A percentile compares a stretch with the other conserved stretches of the same genome.
Evolutionary conservation across 2,888 invertebrate genomes (phyloP).

Genomic region (Graphium colonna): DNA sequence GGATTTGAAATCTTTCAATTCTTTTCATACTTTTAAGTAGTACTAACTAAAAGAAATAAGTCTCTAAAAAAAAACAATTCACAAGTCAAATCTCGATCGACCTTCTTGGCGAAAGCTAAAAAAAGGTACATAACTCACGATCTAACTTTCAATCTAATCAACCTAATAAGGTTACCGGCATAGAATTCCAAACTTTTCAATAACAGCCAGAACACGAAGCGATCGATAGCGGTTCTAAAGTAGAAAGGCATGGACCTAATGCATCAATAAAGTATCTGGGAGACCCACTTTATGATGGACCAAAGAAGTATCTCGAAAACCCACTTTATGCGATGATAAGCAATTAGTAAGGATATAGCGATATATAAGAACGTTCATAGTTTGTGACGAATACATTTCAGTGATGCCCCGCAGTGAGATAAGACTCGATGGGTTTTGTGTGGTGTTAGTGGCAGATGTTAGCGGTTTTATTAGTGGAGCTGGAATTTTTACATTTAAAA

Average conservation of each 20-base stretch:
- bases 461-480: background rate
- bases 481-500: background rate
- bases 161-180: constrained; percentile 15
- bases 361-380: constrained; percentile 12
- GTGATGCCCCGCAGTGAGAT: constrained; percentile 14
- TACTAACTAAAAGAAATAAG: too few species aligned
- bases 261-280: background rate
- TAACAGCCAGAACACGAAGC: constrained; percentile 12
- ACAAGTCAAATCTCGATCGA: too few species aligned
- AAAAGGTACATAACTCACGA: background rate
- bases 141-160: constrained; percentile 20
- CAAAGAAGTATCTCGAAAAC: constrained; percentile 7
- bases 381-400: constrained; percentile 14
- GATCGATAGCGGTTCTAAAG: too few species aligned
- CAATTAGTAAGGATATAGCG: constrained; percentile 11
- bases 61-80: constrained; percentile 3
- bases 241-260: too few species aligned
- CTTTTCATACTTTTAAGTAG: too few species aligned
- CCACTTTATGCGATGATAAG: constrained; percentile 10
- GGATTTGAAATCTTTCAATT: too few species aligned
- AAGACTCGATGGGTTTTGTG: constrained; percentile 6
- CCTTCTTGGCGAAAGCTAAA: too few species aligned
- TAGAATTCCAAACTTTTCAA: constrained; percentile 10
- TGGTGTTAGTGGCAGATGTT: background rate
- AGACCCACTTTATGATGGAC: constrained; percentile 14